Evolutionary conservation across 2,888 invertebrate species (phyloP).

Genomic region (Aspidiotus rigidus): DNA sequence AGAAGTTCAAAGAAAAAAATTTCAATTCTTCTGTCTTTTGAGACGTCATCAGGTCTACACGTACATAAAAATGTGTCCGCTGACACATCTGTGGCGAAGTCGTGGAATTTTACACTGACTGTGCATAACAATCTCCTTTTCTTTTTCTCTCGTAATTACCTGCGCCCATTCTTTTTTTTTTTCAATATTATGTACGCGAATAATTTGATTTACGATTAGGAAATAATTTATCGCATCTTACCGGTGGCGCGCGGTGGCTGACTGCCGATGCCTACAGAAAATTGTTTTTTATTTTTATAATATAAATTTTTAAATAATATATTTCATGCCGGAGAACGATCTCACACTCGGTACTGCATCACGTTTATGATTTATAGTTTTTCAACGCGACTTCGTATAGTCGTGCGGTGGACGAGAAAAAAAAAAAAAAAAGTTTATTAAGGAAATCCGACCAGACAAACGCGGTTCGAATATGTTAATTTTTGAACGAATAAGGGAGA

Average conservation of each 20-base stretch:
- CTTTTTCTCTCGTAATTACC: no score
- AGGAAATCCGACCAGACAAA: no score
- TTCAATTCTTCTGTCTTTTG: no score
- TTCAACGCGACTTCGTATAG: not conserved
- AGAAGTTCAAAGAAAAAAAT: no score
- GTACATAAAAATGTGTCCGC: no score
- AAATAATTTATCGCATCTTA: not conserved
- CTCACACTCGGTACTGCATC: not conserved
- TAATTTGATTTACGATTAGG: slow-evolving; percentile 4
- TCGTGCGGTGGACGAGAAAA: not conserved
- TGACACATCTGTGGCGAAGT: no score
- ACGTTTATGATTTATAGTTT: not conserved
- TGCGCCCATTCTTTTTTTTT: not conserved
- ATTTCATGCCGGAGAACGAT: not conserved
- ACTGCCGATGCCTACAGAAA: not conserved
- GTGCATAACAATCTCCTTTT: no score
- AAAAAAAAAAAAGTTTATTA: not conserved
- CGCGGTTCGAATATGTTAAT: no score
- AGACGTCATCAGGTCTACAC: no score
- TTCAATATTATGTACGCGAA: not conserved
- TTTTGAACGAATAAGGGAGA: no score
- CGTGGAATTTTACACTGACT: no score
- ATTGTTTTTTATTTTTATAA: not conserved
- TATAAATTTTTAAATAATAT: not conserved
- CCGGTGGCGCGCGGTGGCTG: not conserved